Percentiles rank a stretch among this genome's conserved stretches.
Evolutionary conservation across 1,140 invertebrate species (phyloP).

Genomic region (Hirudo medicinalis): DNA sequence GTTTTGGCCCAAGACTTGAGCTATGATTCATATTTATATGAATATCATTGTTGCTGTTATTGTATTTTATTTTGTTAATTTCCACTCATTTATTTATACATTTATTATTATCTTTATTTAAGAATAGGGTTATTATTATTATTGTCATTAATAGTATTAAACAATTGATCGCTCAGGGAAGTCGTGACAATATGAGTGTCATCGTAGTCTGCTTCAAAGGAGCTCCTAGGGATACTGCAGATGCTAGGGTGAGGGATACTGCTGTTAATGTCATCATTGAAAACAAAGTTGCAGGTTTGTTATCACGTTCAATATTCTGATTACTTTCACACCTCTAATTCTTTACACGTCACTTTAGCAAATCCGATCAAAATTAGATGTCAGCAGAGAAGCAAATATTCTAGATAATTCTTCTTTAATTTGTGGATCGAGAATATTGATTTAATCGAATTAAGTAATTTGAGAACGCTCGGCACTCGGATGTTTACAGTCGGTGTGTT

Average conservation of each 20-base stretch:
- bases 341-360: too few relatives aligned
- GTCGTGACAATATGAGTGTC: constrained; percentile 98
- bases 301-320: too few relatives aligned
- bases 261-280: constrained; percentile 73
- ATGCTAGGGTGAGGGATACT: constrained; percentile 68
- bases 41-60: neutral
- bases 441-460: too few relatives aligned
- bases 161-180: constrained; percentile 57
- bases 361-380: too few relatives aligned
- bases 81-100: constrained; percentile 62
- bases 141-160: constrained; percentile 40
- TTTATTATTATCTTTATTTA: constrained; percentile 93
- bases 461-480: too few relatives aligned
- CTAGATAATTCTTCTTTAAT: too few relatives aligned
- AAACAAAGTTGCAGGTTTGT: constrained; percentile 67
- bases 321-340: too few relatives aligned
- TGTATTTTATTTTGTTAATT: neutral
- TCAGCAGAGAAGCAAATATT: too few relatives aligned
- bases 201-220: constrained; percentile 86
- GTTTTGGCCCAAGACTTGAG: neutral
- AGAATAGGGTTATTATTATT: constrained; percentile 61
- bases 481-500: too few relatives aligned
- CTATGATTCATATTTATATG: neutral
- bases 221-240: constrained; percentile 68
- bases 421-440: too few relatives aligned